Conservation (phyloP, 2,888 invertebrate species). For the Lymantria monacha region DNA sequence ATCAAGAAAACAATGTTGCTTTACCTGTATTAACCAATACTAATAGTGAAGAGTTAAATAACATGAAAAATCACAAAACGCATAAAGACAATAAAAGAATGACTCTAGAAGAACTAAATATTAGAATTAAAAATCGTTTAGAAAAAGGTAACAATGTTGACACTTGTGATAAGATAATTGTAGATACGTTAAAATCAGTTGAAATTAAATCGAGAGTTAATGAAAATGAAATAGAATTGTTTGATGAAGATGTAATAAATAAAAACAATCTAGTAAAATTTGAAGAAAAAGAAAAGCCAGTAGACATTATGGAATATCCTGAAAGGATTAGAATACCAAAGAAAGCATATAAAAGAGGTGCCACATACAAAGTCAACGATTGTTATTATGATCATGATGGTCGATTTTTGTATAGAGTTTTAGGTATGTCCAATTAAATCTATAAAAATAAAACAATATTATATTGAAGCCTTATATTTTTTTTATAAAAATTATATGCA, state of each 20-base stretch:
- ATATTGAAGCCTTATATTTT: conserved; percentile 67
- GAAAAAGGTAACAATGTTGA: conserved; percentile 55
- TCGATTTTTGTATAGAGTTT: conserved; percentile 89
- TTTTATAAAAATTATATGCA: conserved; percentile 76
- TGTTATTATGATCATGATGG: conserved; percentile 92
- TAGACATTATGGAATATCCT: conserved; percentile 66
- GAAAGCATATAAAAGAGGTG: conserved; percentile 83
- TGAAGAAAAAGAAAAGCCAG: conserved; percentile 40
- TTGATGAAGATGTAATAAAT: conserved; percentile 28
- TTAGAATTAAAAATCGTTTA: conserved; percentile 55
- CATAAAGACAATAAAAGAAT: conserved; percentile 43
- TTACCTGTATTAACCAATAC: conserved; percentile 5
- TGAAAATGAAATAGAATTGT: conserved; percentile 47
- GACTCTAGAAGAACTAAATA: conserved; percentile 64
- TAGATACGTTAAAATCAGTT: conserved; percentile 40
- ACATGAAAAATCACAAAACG: conserved; percentile 12
- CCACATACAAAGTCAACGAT: conserved; percentile 88
- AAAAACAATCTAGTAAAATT: conserved; percentile 35
- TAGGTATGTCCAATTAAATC: conserved; percentile 80
- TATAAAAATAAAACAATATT: conserved; percentile 55
- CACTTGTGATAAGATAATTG: conserved; percentile 59
- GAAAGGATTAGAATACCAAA: conserved; percentile 87
- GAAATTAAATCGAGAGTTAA: conserved; percentile 20
- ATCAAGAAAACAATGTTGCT: conserved; percentile 11
- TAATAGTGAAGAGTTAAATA: background rate